Conservation (phyloP, 1,140 invertebrate genomes). For the Drosophila ohnishii region DNA sequence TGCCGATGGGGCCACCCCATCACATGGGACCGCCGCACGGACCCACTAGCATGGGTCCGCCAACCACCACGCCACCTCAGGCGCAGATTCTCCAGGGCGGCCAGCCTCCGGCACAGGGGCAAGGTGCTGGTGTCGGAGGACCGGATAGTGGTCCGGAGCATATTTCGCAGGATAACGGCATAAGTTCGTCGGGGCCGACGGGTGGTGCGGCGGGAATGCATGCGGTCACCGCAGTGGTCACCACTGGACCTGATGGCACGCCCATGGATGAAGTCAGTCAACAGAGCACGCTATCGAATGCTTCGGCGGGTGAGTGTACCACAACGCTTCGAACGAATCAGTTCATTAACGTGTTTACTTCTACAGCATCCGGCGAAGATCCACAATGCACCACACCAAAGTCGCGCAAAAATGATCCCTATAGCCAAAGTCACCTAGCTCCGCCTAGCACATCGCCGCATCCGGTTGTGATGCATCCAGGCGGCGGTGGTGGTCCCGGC, state of each 20-base stretch:
- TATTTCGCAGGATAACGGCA: constrained; percentile 82
- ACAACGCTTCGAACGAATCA: background rate
- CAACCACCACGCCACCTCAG: constrained; percentile 81
- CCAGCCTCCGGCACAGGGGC: constrained; percentile 60
- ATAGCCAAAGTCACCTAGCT: constrained; percentile 88
- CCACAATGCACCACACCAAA: constrained; percentile 90
- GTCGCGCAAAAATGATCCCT: constrained; percentile 86
- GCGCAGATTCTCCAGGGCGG: constrained; percentile 59
- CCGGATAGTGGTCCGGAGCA: constrained; percentile 75
- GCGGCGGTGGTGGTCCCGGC: constrained; percentile 87
- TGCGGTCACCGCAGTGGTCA: constrained; percentile 92
- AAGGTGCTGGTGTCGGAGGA: constrained; percentile 10
- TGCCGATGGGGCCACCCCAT: constrained; percentile 85
- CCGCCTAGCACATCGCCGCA: constrained; percentile 90
- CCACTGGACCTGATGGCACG: constrained; percentile 93
- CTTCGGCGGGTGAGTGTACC: constrained; percentile 89
- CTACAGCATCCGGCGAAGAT: constrained; percentile 92
- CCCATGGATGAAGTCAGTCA: constrained; percentile 94
- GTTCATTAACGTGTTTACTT: background rate
- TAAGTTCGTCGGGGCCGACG: constrained; percentile 83
- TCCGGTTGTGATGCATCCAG: constrained; percentile 85
- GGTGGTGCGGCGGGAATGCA: constrained; percentile 83
- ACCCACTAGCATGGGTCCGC: constrained; percentile 84
- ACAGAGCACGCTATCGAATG: constrained; percentile 95
- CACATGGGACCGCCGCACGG: constrained; percentile 85